Percentiles rank a stretch among this genome's conserved stretches.
phyloP scores from a whole-genome alignment of 2,888 invertebrate species.

The Thereva unica region DNA sequence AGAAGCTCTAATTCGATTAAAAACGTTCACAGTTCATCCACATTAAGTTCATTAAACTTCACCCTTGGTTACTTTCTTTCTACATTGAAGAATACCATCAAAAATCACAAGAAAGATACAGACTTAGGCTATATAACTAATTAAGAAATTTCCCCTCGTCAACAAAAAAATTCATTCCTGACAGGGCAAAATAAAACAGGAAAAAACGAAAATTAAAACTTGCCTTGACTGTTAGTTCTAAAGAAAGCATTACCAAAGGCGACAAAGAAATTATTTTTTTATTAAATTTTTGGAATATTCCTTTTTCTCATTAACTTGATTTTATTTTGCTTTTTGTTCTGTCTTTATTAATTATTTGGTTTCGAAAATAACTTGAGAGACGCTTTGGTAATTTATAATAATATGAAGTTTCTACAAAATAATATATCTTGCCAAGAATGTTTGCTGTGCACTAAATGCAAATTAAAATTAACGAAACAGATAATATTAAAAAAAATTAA shows the following conservation, averaged over 20 bases:
- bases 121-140: constrained; percentile 35
- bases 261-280: too few relatives aligned
- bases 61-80: not conserved
- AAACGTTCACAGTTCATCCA: constrained; percentile 11
- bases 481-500: not conserved
- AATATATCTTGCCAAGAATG: not conserved
- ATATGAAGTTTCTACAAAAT: not conserved
- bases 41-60: constrained; percentile 26
- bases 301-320: too few relatives aligned
- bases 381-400: too few relatives aligned
- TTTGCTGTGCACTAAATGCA: not conserved
- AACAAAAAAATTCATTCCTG: constrained; percentile 20
- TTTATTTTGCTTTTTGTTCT: too few relatives aligned
- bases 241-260: too few relatives aligned
- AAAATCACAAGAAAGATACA: constrained; percentile 7
- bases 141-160: constrained; percentile 39
- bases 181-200: not conserved
- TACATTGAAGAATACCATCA: not conserved
- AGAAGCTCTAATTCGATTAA: constrained; percentile 28
- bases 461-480: not conserved
- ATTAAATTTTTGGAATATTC: too few relatives aligned
- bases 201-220: constrained; percentile 5
- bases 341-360: too few relatives aligned
- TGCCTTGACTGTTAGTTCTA: not conserved
- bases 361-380: too few relatives aligned